Evolutionary conservation across 2,797 vertebrate species (phyloP), one percentile per base, ranked within the genome.

Genomic region (Cossypha niveicapilla): DNA sequence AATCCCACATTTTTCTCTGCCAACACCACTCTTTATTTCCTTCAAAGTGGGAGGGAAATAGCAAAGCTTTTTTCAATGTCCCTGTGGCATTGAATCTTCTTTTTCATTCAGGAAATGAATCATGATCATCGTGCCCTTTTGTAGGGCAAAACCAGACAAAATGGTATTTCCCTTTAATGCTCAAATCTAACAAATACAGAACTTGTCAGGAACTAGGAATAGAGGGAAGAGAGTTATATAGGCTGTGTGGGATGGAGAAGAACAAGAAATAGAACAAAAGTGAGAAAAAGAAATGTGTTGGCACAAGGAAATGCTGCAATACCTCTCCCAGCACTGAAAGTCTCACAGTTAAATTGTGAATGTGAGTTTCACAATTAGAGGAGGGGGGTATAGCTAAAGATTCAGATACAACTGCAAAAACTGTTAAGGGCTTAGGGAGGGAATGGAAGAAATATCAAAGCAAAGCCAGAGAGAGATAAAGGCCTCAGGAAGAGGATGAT

Each of bases 401-500:
- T 76, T 82, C 74, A 44, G 67, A 12, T 34, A 61, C 48, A 42
- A 42, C 17, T 72, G 51, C 15, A 66, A 53, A 86, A 78, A 18
- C 7, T 27, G 21, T 24, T 74, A 32, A 79, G 10, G 6, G 13
- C 23, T 86, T 48, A 25, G 34, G 32, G 30, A 79, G 4, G 4
- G 18, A 90, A 85, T 74, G 18, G 67, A 83, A 74, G 53, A 76
- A n/a, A 94, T 84, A 73, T 93, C 56, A 86, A 86, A 90, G 70
- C 37, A 88, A 90, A 91, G 28, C 21, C 35, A 57, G 5, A 62
- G 42, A 83, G 35, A 72, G 14, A 16, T 72, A 95, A 79, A 82
- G 32, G 22, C 21, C 28, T 72, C 50, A 75, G 78, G 91, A 80
- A 93, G 58, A 71, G 30, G 58, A 77, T 3, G 32, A 45, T 39